Percentiles rank a stretch among this genome's conserved stretches.
Conservation (phyloP, 2,797 vertebrate species). For the Eurystomus glaucurus region DNA sequence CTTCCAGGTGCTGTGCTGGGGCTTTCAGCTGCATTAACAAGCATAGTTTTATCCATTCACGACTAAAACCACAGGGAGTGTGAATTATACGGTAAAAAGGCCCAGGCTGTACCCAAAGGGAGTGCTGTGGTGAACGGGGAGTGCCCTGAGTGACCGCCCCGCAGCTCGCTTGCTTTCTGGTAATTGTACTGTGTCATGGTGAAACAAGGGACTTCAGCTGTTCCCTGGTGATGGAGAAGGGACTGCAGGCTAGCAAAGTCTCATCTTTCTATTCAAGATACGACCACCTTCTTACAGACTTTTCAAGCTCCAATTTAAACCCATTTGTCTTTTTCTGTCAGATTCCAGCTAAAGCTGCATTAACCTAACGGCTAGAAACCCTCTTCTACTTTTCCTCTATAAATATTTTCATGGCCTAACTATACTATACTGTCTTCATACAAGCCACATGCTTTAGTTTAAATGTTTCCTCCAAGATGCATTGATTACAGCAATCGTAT, state of each 20-base stretch:
- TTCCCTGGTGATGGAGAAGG: not conserved
- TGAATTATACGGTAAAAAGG: not conserved
- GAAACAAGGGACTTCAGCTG: not conserved
- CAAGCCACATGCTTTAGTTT: rapidly evolving
- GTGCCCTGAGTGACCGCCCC: not conserved
- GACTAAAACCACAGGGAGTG: not conserved
- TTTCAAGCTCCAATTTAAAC: not conserved
- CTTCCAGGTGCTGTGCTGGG: not conserved
- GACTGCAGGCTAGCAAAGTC: not conserved
- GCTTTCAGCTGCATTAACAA: not conserved
- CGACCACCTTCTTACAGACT: not conserved
- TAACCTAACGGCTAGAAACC: not conserved
- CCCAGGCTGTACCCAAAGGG: not conserved
- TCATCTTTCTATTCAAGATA: not conserved
- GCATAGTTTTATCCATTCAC: not conserved
- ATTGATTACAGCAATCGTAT: not conserved
- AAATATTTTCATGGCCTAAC: not conserved
- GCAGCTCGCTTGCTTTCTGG: rapidly evolving
- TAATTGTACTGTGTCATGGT: not conserved
- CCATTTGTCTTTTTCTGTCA: not conserved
- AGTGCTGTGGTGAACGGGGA: not conserved
- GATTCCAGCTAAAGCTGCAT: not conserved
- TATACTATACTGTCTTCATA: not conserved
- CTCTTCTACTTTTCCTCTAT: not conserved
- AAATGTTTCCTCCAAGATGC: not conserved